These are phyloP conservation scores for Pterois miles DNA, from an alignment of 2,797 vertebrate species.

Conservation along the genomic window DNA sequence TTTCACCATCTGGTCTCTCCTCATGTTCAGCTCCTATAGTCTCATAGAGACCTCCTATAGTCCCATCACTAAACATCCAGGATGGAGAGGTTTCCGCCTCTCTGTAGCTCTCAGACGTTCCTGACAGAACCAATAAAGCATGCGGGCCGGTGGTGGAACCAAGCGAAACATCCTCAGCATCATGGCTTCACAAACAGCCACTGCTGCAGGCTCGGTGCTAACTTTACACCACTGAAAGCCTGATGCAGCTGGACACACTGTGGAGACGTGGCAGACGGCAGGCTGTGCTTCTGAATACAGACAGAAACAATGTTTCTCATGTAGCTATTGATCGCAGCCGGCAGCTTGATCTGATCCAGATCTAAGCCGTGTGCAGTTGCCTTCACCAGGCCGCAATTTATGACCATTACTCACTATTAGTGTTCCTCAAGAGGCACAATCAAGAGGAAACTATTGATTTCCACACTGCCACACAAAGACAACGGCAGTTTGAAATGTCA, in stretches of 20 bases:
- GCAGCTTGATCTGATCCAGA: constrained; percentile 6
- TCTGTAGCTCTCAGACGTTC: constrained; percentile 24
- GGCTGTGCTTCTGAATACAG: constrained; percentile 32
- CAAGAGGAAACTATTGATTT: background rate
- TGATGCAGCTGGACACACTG: constrained; percentile 29
- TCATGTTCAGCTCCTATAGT: constrained; percentile 43
- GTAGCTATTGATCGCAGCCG: constrained; percentile 18
- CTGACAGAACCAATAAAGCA: constrained; percentile 45
- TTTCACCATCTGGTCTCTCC: constrained; percentile 21
- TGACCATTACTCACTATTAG: background rate
- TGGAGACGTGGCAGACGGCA: background rate
- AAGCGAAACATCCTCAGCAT: constrained; percentile 11
- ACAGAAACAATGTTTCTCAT: constrained; percentile 14
- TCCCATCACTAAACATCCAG: constrained; percentile 41
- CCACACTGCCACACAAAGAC: background rate
- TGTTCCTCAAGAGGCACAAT: constrained; percentile 28
- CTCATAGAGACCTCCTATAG: constrained; percentile 37
- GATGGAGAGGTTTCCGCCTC: constrained; percentile 37
- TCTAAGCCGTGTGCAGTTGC: constrained; percentile 20
- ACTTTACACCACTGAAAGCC: constrained; percentile 16
- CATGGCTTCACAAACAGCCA: constrained; percentile 15
- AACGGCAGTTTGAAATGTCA: constrained; percentile 22
- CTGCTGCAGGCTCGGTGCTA: constrained; percentile 30
- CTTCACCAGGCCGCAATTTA: constrained; percentile 6
- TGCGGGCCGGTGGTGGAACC: constrained; percentile 25